These are phyloP conservation scores for Sparidentex hasta DNA, from an alignment of 2,797 vertebrate species.

Conservation along the genomic window DNA sequence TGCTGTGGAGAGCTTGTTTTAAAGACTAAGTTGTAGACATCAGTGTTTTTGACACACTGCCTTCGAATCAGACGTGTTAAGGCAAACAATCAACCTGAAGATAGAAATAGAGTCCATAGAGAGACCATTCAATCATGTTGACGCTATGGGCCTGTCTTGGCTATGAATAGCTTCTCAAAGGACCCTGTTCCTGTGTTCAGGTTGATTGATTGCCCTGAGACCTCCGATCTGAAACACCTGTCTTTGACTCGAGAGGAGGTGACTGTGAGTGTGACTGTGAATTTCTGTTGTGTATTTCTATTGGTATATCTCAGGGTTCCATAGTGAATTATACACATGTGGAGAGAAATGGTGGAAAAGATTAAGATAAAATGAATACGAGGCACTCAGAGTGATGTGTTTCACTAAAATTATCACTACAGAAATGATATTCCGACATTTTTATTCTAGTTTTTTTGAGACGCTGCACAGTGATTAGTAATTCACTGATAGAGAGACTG, in stretches of 20 bases:
- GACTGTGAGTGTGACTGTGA: neutral
- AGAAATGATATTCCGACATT: too few relatives aligned
- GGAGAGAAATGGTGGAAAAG: too few relatives aligned
- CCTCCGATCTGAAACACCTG: neutral
- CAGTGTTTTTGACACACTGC: neutral
- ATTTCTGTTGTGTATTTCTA: neutral
- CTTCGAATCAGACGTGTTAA: neutral
- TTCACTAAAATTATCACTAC: too few relatives aligned
- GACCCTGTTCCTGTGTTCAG: neutral
- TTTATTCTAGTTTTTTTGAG: too few relatives aligned
- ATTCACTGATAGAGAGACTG: too few relatives aligned
- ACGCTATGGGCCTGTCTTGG: neutral
- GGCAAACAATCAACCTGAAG: neutral
- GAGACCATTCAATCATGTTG: neutral
- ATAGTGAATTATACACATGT: too few relatives aligned
- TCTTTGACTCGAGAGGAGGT: neutral
- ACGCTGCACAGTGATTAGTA: too few relatives aligned
- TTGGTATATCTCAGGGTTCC: too few relatives aligned
- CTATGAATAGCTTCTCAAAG: neutral
- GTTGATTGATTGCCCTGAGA: neutral
- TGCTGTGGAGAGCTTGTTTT: neutral
- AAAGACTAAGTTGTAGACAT: neutral
- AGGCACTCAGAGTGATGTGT: too few relatives aligned
- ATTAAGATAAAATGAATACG: too few relatives aligned
- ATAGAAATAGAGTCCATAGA: constrained; percentile 4